Conservation (phyloP, 2,113 vertebrate genomes). For the Ammospiza nelsoni region DNA sequence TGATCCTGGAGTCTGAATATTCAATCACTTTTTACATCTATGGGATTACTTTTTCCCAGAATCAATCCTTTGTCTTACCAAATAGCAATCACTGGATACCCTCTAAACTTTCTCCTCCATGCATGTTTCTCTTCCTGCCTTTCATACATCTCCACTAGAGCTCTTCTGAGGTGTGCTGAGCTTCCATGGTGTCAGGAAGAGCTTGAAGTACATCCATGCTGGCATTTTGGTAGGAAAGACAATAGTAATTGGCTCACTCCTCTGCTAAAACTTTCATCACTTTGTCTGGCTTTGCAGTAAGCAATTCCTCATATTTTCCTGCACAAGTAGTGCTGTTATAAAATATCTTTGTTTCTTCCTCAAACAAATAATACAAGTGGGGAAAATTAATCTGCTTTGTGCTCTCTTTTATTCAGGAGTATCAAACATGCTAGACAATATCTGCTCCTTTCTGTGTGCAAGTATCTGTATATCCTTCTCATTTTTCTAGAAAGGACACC, state of each 20-base stretch:
- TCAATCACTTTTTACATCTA: not conserved
- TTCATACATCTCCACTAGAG: not conserved
- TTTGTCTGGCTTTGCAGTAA: not conserved
- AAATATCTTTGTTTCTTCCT: not conserved
- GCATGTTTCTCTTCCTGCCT: not conserved
- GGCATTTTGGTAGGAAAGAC: not conserved
- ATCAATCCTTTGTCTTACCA: not conserved
- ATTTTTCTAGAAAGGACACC: not conserved
- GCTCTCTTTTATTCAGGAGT: not conserved
- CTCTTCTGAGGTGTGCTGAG: not conserved
- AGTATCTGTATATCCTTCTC: not conserved
- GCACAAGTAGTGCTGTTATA: not conserved
- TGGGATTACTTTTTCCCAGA: not conserved
- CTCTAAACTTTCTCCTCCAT: fast-evolving
- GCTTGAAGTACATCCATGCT: fast-evolving
- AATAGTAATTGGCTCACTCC: not conserved
- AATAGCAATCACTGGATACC: fast-evolving
- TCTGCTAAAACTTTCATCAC: not conserved
- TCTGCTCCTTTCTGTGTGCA: not conserved
- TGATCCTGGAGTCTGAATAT: not conserved
- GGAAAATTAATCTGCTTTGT: not conserved
- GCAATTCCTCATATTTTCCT: not conserved
- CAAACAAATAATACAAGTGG: not conserved
- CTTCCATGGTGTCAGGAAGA: not conserved
- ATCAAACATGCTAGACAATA: not conserved